phyloP scores from a whole-genome alignment of 2,113 vertebrate species.

The Setophaga kirtlandii region DNA sequence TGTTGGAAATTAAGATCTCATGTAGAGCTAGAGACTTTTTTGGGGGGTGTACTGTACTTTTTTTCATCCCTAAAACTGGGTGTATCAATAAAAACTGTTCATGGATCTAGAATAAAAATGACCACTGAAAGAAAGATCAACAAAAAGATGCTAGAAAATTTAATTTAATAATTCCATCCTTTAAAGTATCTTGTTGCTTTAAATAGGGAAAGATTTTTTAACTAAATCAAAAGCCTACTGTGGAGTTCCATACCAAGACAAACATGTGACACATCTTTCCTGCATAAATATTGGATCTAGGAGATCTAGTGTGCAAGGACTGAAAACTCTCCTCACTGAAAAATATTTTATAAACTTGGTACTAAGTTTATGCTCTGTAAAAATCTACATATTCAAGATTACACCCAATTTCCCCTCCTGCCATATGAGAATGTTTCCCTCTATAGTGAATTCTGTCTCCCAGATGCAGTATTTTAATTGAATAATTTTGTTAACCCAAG shows the following conservation, averaged over 20 bases:
- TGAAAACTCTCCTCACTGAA: not conserved
- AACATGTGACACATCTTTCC: not conserved
- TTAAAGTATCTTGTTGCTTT: not conserved
- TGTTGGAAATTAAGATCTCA: not conserved
- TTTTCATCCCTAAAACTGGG: not conserved
- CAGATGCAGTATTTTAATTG: not conserved
- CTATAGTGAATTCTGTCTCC: not conserved
- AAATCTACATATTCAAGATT: not conserved
- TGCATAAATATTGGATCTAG: not conserved
- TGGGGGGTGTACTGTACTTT: not conserved
- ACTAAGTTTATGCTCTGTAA: not conserved
- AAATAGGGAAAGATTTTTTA: not conserved
- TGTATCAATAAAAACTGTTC: not conserved
- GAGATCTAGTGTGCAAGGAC: not conserved
- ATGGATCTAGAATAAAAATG: not conserved
- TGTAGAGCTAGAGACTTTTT: not conserved
- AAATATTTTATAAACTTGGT: not conserved
- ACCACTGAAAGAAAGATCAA: not conserved
- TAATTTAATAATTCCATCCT: not conserved
- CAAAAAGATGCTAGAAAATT: not conserved
- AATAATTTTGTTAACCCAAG: not conserved
- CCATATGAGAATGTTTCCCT: not conserved
- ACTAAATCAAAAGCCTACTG: not conserved
- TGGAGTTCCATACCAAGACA: not conserved
- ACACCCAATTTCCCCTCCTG: not conserved